Base-by-base conservation (phyloP, 2,888 invertebrate species). In the Dyspetes luteomarginatus region DNA sequence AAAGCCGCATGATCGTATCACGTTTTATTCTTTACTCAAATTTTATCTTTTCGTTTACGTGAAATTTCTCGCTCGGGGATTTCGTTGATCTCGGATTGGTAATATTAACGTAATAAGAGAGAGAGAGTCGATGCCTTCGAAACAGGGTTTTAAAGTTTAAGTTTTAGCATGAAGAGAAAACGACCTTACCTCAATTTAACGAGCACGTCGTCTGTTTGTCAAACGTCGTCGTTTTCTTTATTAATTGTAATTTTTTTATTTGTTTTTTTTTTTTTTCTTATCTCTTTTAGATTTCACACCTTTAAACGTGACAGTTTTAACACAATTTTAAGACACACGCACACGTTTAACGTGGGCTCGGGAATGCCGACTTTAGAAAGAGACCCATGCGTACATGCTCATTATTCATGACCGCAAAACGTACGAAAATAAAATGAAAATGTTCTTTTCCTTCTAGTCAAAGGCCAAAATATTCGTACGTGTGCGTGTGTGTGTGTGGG, bases 1-100 rank as follows among this genome's bases (percentile, higher is more conserved):
- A 93, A 92, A 83, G 86, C 60, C 1, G 60, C 48, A 9, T 85
- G 65, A 84, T 50, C 36, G 12, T 26, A 67, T 67, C n/a, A 19
- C 9, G n/a, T 12, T 50, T 26, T 2, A 22, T 19, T 52, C 36
- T 17, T 12, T 52, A 56, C 24, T 12, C 41, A 50, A 36, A 15
- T 43, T n/a, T 2, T 26, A 45, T 45, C 19, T 19, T 60, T 7
- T 15, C 28, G 9, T 67, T 60, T 22, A 52, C n/a, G 50, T n/a
- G 19, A 48, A 30, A 58, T 30, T 43, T 12, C 30, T 2, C 15
- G 5, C 28, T 26, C 24, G 19, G 15, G 22, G n/a, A n/a, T n/a
- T n/a, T n/a, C n/a, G n/a, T n/a, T n/a, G n/a, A n/a, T n/a, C n/a
- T n/a, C n/a, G n/a, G n/a, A n/a, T n/a, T n/a, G n/a, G n/a, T n/a